Evolutionary conservation across 2,113 vertebrate genomes (phyloP).

Genomic region (Martes martes): DNA sequence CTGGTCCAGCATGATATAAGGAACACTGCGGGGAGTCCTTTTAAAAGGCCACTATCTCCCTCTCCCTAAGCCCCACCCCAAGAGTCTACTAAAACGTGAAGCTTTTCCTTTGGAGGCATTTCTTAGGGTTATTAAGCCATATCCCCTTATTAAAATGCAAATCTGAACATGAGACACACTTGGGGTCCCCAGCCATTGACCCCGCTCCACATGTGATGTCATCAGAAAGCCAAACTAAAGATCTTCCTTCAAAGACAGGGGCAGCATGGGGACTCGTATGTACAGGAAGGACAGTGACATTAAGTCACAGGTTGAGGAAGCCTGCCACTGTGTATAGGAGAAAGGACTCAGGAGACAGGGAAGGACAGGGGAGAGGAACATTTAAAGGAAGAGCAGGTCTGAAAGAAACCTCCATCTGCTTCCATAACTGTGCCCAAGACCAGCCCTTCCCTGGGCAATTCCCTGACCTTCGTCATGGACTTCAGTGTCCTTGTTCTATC

Average conservation of each 20-base stretch:
- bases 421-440: neutral
- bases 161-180: neutral
- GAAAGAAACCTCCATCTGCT: neutral
- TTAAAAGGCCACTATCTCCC: neutral
- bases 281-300: neutral
- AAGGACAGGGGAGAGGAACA: neutral
- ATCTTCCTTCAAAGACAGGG: neutral
- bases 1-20: neutral
- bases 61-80: neutral
- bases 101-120: neutral
- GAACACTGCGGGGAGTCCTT: neutral
- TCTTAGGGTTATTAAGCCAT: neutral
- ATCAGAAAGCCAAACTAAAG: neutral
- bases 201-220: neutral
- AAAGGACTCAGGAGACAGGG: neutral
- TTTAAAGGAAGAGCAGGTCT: neutral
- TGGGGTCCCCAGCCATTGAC: neutral
- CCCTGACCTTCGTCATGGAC: neutral
- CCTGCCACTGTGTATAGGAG: neutral
- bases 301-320: neutral
- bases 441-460: neutral
- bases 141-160: conserved; percentile 9
- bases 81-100: neutral
- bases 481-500: neutral
- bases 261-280: neutral